phyloP scores from a whole-genome alignment of 2,888 invertebrate genomes.

The Nebria brevicollis region DNA sequence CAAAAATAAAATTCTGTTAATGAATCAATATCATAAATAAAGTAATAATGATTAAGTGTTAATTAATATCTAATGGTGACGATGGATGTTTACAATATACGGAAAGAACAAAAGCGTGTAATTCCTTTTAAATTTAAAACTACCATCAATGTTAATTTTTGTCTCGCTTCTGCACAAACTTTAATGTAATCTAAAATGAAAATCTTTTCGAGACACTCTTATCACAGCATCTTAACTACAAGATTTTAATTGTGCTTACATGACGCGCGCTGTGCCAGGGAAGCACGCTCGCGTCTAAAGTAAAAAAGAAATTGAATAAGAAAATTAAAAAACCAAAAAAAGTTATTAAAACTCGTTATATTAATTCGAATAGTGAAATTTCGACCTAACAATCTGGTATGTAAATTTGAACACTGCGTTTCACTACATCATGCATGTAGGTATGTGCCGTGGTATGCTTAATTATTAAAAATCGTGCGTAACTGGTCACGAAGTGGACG shows the following conservation, averaged over 20 bases:
- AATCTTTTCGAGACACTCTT: conserved; percentile 42
- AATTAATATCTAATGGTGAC: neutral
- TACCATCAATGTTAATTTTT: conserved; percentile 43
- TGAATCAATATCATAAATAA: neutral
- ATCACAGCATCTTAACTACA: conserved; percentile 40
- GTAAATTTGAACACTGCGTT: conserved; percentile 30
- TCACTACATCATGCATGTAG: conserved; percentile 2
- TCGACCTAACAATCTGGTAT: conserved; percentile 40
- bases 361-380: conserved; percentile 23
- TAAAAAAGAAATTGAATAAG: neutral
- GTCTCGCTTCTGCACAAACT: conserved; percentile 41
- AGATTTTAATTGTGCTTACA: conserved; percentile 43
- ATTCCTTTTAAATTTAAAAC: conserved; percentile 31
- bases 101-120: conserved; percentile 27
- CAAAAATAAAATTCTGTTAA: neutral
- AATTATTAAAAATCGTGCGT: conserved; percentile 28
- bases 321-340: conserved; percentile 34
- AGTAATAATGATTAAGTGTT: neutral
- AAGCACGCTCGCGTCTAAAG: conserved; percentile 8
- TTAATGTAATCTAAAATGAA: conserved; percentile 45
- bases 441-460: conserved; percentile 14
- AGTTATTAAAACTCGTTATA: conserved; percentile 29
- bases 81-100: neutral
- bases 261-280: neutral
- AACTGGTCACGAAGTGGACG: conserved; percentile 11